Evolutionary conservation across 2,797 vertebrate genomes (phyloP).

Genomic region (Myripristis murdjan): DNA sequence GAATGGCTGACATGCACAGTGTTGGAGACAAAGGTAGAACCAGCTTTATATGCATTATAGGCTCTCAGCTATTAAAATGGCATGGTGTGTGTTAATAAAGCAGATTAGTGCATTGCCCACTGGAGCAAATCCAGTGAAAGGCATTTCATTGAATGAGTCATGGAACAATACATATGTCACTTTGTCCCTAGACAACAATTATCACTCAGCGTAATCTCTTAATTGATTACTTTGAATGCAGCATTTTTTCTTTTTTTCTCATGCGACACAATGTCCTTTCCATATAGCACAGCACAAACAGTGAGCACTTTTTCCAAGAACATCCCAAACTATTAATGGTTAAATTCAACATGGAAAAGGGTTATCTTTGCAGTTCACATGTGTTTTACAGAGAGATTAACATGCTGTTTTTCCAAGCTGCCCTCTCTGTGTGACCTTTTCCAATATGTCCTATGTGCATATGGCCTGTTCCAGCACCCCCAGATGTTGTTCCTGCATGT

Average conservation of each 20-base stretch:
- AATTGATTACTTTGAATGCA: constrained; percentile 16
- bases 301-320: not conserved
- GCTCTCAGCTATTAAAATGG: constrained; percentile 46
- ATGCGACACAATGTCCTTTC: not conserved
- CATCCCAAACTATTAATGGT: not conserved
- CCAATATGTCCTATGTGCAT: constrained; percentile 23
- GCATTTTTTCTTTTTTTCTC: constrained; percentile 8
- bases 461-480: constrained; percentile 28
- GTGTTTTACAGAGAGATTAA: constrained; percentile 3
- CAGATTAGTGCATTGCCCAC: constrained; percentile 40
- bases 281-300: not conserved
- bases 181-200: constrained; percentile 46
- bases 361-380: constrained; percentile 1
- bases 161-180: constrained; percentile 62
- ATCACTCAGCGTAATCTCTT: constrained; percentile 40
- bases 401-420: constrained; percentile 7
- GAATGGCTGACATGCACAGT: not conserved
- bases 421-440: constrained; percentile 19
- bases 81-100: constrained; percentile 54
- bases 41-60: constrained; percentile 11
- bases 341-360: not conserved
- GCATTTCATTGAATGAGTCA: constrained; percentile 69
- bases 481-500: constrained; percentile 32
- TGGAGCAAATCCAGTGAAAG: constrained; percentile 41
- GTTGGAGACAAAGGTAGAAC: constrained; percentile 18